phyloP scores from a whole-genome alignment of 2,797 vertebrate species.

The Poecilia gillii region DNA sequence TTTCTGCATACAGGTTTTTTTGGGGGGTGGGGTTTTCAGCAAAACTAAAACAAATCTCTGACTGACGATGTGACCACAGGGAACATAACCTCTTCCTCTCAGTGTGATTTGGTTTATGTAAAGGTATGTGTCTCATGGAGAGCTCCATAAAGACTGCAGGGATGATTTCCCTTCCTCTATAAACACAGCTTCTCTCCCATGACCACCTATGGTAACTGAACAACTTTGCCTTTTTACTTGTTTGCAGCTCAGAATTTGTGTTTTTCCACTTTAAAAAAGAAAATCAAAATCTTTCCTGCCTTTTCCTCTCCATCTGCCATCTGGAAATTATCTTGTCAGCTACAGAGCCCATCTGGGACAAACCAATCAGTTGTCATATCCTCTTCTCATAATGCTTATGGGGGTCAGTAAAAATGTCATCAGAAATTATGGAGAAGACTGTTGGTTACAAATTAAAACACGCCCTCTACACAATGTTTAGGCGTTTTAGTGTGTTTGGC shows the following conservation, averaged over 20 bases:
- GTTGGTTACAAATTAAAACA: constrained; percentile 23
- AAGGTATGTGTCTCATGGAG: constrained; percentile 24
- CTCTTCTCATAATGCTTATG: constrained; percentile 5
- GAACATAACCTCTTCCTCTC: constrained; percentile 48
- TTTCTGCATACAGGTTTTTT: constrained; percentile 40
- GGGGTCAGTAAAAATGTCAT: constrained; percentile 60
- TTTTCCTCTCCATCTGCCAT: constrained; percentile 1
- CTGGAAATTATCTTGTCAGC: constrained; percentile 7
- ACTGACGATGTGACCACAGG: constrained; percentile 54
- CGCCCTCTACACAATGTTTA: constrained; percentile 38
- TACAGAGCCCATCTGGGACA: constrained; percentile 5
- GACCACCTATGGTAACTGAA: constrained; percentile 64
- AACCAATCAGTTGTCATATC: constrained; percentile 7
- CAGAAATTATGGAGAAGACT: constrained; percentile 53
- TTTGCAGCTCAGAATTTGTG: constrained; percentile 7
- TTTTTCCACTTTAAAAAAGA: background rate
- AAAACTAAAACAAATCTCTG: constrained; percentile 63
- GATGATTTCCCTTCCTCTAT: constrained; percentile 62
- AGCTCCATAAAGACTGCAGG: constrained; percentile 55
- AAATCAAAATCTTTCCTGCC: background rate
- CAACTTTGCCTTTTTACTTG: constrained; percentile 48
- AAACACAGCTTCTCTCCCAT: constrained; percentile 75
- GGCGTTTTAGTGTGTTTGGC: constrained; percentile 39
- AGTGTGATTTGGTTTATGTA: constrained; percentile 28
- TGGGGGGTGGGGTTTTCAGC: background rate